Conservation (phyloP, 1,140 invertebrate genomes). For the Brachionus manjavacas region DNA sequence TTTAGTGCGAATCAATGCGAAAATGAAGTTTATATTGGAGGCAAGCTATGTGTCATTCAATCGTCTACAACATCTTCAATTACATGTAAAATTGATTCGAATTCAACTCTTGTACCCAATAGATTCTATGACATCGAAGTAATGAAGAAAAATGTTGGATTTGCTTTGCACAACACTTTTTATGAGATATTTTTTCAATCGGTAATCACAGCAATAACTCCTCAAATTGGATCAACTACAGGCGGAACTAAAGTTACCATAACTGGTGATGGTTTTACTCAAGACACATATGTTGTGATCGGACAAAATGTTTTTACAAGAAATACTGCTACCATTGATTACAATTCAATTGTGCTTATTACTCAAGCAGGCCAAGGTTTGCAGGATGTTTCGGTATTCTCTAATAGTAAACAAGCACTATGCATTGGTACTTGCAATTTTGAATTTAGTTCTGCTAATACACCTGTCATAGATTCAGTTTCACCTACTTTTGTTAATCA, state of each 20-base stretch:
- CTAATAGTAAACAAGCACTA: not conserved
- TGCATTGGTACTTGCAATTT: not conserved
- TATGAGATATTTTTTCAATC: constrained; percentile 4
- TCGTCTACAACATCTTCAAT: constrained; percentile 43
- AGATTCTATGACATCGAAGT: not conserved
- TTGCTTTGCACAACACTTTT: not conserved
- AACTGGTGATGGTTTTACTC: constrained; percentile 47
- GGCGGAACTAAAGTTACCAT: constrained; percentile 46
- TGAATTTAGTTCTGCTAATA: not conserved
- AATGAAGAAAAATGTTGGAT: constrained; percentile 20
- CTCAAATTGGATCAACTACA: not conserved
- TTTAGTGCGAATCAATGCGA: constrained; percentile 44
- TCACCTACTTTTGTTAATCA: not conserved
- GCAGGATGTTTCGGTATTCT: not conserved
- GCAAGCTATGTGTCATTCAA: constrained; percentile 44
- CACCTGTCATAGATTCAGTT: not conserved
- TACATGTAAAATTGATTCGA: not conserved
- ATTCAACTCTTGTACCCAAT: not conserved
- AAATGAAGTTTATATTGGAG: constrained; percentile 46
- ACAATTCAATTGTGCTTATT: not conserved
- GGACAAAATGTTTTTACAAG: constrained; percentile 44
- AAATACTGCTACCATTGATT: not conserved
- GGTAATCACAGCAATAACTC: not conserved
- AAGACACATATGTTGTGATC: constrained; percentile 44
- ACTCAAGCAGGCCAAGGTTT: not conserved